Evolutionary conservation across 2,797 vertebrate species (phyloP), one percentile per base, ranked within the genome.

Genomic region (Danio jaintianensis): DNA sequence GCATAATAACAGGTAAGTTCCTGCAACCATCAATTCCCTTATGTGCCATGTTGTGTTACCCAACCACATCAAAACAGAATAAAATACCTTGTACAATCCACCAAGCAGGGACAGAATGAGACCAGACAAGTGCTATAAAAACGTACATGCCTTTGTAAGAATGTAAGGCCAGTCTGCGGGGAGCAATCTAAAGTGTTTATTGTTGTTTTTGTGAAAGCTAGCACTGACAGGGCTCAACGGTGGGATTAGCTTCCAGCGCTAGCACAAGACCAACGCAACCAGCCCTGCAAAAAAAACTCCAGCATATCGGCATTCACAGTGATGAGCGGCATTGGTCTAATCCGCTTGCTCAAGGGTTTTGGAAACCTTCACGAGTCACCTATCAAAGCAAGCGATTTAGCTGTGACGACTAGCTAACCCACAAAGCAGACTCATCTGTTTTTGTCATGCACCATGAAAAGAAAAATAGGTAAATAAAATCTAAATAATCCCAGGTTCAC

Each of bases 331-430:
- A 56, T 82, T 82, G 80, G 83, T 85, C 82, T 92, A 93, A 93
- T 91, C 91, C 88, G 62, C 84, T 87, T 87, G 88, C 85, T 82
- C 61, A 58, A 15, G 50, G 88, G 89, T 90, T 89, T 82, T 56
- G 50, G 50, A 78, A 86, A 90, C 85, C 88, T 90, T 89, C 89
- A 16, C 85, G 80, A 87, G 64, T 70, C 75, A 80, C 84, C 86
- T 79, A 47, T 78, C 80, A 85, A 83, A 79, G 56, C 50, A 80
- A 84, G 77, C 83, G 84, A 73, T 90, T 81, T 89, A 85, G 85
- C 86, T 72, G 59, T 73, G 78, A 83, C 64, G 63, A 85, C 6
- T 82, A 67, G 43, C 82, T 83, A 84, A 58, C 75, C 86, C 64
- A 82, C 82, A 73, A 48, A 83, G 73, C 64, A 9, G 67, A 76